Evolutionary conservation across 2,888 invertebrate genomes (phyloP), one percentile per base, ranked within the genome.

Genomic region (Siphlonurus alternatus): DNA sequence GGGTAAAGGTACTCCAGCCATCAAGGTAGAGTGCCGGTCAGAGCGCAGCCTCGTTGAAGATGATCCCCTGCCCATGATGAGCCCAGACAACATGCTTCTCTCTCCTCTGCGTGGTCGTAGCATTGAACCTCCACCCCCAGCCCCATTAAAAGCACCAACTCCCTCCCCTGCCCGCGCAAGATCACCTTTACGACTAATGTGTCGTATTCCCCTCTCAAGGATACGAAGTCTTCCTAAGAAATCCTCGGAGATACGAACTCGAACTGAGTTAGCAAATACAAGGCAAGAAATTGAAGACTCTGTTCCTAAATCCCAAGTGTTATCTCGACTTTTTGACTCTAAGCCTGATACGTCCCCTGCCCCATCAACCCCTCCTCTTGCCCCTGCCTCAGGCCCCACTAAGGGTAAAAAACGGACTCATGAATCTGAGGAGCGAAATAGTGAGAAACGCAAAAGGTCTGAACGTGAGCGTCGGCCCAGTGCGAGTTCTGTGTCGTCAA

Each of bases 21-120:
- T 87, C 63, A 83, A 87, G 64, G 83, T 87, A 66, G 87, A 86
- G 69, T 78, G 79, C 67, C 79, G 80, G 56, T 79, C 80, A 67
- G 80, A 80, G 70, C 71, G 76, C 59, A 66, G 63, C 20, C 24
- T 63, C 2, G 63, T 61, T 22, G n/a, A 64, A 25, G 76, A 76
- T 69, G 67, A 72, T 3, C 66, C 69, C 19, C 56, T 65, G 61
- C 70, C 71, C 3, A 67, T 67, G 23, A 68, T 70, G 64, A 70
- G 73, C 25, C 74, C 73, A 65, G 72, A 72, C 53, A 70, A 69
- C 2, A 67, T 72, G 10, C 65, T 67, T 7, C 63, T 67, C 24
- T 68, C 67, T 23, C 67, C 76, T 61, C 71, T 74, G 15, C 2
- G 23, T 19, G 20, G 23, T 15, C n/a, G 61, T 2, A 25, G 25